A percentile compares a stretch with the other conserved stretches of the same genome.
Evolutionary conservation across 2,888 invertebrate species (phyloP).

Genomic region (Spilosoma lubricipeda): DNA sequence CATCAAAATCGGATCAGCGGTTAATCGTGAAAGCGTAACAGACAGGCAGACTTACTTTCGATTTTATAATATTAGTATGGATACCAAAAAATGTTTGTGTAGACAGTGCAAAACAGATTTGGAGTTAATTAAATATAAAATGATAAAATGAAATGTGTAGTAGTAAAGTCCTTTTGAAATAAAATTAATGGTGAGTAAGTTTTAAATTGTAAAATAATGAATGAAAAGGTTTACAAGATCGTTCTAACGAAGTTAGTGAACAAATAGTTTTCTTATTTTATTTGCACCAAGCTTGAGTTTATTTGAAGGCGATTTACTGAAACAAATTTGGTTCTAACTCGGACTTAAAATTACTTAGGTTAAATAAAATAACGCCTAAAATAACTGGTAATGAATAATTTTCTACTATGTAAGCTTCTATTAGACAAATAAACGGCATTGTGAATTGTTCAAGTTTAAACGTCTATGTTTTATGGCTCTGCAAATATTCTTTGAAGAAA

Average conservation of each 20-base stretch:
- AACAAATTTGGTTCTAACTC: slow-evolving; percentile 6
- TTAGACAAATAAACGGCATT: not conserved
- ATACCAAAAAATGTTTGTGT: too few species aligned
- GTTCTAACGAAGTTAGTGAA: slow-evolving; percentile 12
- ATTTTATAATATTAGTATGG: too few species aligned
- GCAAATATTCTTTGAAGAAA: not conserved
- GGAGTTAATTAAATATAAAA: not conserved
- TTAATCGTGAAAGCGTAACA: too few species aligned
- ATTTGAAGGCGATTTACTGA: slow-evolving; percentile 8
- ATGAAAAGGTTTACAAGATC: slow-evolving; percentile 7
- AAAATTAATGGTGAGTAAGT: slow-evolving; percentile 15
- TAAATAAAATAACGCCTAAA: slow-evolving; percentile 7
- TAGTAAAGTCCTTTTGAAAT: not conserved
- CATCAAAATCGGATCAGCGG: too few species aligned
- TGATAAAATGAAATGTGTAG: not conserved
- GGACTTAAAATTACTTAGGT: slow-evolving; percentile 4
- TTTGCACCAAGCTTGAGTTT: not conserved
- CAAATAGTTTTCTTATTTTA: slow-evolving; percentile 20
- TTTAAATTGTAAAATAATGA: slow-evolving; percentile 17
- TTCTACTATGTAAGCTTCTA: not conserved
- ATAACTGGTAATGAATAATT: slow-evolving; percentile 8
- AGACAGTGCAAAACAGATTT: not conserved
- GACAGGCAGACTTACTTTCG: too few species aligned
- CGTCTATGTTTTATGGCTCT: not conserved
- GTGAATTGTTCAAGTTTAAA: not conserved